These are phyloP conservation scores for Botia almorhae DNA, from an alignment of 2,797 vertebrate genomes.

Conservation along the genomic window DNA sequence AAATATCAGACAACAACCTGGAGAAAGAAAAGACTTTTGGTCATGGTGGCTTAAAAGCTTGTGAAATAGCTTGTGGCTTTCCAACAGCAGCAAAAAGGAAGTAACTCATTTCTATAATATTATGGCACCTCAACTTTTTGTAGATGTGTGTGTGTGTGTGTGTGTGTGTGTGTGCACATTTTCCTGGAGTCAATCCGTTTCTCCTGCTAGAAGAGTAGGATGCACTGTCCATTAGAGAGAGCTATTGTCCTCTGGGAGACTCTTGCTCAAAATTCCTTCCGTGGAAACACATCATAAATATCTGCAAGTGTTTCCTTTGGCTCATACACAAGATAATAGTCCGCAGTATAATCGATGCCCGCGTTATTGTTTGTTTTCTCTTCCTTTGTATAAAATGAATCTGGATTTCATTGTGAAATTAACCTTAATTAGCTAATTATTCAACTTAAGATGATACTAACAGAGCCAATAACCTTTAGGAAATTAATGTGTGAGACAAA, in stretches of 20 bases:
- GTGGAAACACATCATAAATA: constrained; percentile 63
- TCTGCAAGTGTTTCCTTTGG: constrained; percentile 57
- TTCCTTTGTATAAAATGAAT: constrained; percentile 26
- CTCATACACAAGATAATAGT: constrained; percentile 48
- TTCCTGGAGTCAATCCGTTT: constrained; percentile 45
- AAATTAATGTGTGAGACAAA: neutral
- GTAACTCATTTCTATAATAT: constrained; percentile 42
- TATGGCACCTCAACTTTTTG: constrained; percentile 38
- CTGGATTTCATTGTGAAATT: neutral
- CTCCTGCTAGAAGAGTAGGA: constrained; percentile 46
- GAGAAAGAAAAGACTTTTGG: constrained; percentile 24
- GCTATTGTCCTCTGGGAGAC: constrained; percentile 47
- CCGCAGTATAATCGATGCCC: constrained; percentile 52
- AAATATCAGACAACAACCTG: constrained; percentile 45
- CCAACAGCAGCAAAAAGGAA: constrained; percentile 39
- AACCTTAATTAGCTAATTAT: neutral
- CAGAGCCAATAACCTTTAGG: neutral
- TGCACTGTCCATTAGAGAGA: constrained; percentile 57
- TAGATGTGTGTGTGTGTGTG: constrained; percentile 25
- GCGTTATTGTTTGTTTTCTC: constrained; percentile 31
- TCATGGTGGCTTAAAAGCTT: constrained; percentile 42
- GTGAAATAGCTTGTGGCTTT: constrained; percentile 32
- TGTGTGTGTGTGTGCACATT: constrained; percentile 29
- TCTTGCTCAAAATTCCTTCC: constrained; percentile 53
- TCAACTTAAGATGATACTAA: neutral